phyloP scores from a whole-genome alignment of 2,888 invertebrate species.

The Trimorus sp. region DNA sequence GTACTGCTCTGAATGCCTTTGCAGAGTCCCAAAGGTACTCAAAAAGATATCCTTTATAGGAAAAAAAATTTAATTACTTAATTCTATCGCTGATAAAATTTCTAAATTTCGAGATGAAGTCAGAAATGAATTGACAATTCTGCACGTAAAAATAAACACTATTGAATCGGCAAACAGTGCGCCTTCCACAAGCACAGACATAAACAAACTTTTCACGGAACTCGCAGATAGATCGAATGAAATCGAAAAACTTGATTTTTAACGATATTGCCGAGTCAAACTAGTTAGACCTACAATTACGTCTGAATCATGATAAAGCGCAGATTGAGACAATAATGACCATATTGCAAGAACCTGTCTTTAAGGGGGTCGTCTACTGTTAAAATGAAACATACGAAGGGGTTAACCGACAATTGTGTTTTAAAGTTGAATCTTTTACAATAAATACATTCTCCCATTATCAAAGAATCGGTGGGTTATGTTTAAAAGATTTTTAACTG shows the following conservation, averaged over 20 bases:
- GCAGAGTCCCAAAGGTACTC: no score
- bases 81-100: no score
- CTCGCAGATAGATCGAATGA: not conserved
- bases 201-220: not conserved
- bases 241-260: constrained; percentile 15
- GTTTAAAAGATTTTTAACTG: no score
- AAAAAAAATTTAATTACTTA: no score
- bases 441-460: no score
- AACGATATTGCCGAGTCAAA: not conserved
- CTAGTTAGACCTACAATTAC: not conserved
- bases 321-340: not conserved
- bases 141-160: not conserved
- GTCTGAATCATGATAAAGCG: constrained; percentile 3
- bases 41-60: not conserved
- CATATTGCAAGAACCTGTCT: not conserved
- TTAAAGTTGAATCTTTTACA: no score
- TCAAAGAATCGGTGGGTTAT: no score
- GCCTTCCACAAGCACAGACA: not conserved
- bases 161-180: not conserved
- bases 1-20: not conserved
- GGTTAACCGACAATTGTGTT: no score
- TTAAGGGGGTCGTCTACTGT: no score
- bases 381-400: no score
- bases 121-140: no score
- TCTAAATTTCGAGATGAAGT: no score